Evolutionary conservation across 2,113 vertebrate species (phyloP), one percentile per base, ranked within the genome.

Genomic region (Pseudorhombus dupliciocellatus): DNA sequence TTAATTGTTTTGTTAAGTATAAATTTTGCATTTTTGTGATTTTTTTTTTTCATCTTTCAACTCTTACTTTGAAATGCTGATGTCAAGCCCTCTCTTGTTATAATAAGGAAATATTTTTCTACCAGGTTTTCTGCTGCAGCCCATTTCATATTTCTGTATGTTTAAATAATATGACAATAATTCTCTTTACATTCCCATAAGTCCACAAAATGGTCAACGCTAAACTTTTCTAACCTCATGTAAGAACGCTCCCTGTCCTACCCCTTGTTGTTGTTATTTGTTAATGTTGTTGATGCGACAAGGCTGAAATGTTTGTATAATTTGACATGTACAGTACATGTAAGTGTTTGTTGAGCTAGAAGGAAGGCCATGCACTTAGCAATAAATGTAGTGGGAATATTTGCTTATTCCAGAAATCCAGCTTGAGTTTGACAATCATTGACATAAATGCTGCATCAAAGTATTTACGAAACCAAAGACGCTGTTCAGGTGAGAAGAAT

Each of bases 321-420:
- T 89, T 90, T 87, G 84, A 86, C 81, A 79, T 73, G 79, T 82
- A 75, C 79, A 89, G 70, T 75, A 59, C n/a, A n/a, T n/a, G n/a
- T n/a, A 66, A 73, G 70, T 79, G 70, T 68, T 87, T 67, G 80
- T 73, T 62, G 79, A 87, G 77, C 69, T 58, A 61, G 40, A 70
- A 30, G 50, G 61, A 76, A 69, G 70, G 50, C 70, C 58, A 60
- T 70, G 80, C 83, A 85, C 84, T 85, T 85, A 84, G 64, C 53
- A 40, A 57, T 65, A 69, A 58, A 67, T 52, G 44, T 48, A 51
- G 25, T 60, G 67, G 80, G 56, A 83, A 74, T 88, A 74, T 79
- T 84, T 79, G 72, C 80, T 56, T 73, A 63, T 74, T 83, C 66
- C 50, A 20, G 28, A 66, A 79, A 84, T 53, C 4, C 31, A 62